Base-by-base conservation (phyloP, 2,888 invertebrate species). In the Anaspis maculata region DNA sequence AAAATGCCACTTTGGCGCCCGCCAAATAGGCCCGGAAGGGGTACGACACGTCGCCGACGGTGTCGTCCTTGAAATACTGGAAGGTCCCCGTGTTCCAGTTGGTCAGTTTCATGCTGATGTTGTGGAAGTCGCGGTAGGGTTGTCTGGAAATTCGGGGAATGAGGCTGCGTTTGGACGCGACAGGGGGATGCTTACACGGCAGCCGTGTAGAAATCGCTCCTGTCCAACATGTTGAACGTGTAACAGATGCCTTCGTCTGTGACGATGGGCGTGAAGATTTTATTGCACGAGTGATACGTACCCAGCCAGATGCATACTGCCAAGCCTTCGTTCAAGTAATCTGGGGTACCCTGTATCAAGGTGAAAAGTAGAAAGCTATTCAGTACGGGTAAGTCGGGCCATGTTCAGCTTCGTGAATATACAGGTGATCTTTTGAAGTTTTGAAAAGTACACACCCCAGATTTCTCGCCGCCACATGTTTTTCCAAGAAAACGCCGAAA, bases 21-120 rank as follows among this genome's bases (percentile, higher is more conserved):
- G 77, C 72, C 0, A 73, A 70, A 16, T 73, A 61, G 3, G 80
- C 79, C 46, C 82, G 68, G 48, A 73, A 68, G 0, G 82, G 82
- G 57, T 77, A 82, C 0, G 78, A 73, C 25, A 76, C 70, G n/a
- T 76, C 64, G 15, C 43, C 49, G 1, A 73, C 69, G 11, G 63
- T 59, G 0, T 54, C 42, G 1, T 59, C 58, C 43, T 80, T 81
- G 0, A 80, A 81, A 10, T 67, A 63, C 46, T 79, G 78, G 13
- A 79, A 7, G 6, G 13, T 80, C n/a, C n/a, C n/a, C n/a, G n/a
- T n/a, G n/a, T n/a, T n/a, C 9, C 3, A 10, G n/a, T 26, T 25
- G n/a, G 19, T 19, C 24, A 14, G 22, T 19, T 22, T 23, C 27
- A 23, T 36, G 25, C 30, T 25, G 3, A 32, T 25, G 6, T 34